Evolutionary conservation across 2,888 invertebrate genomes (phyloP).

Genomic region (Bimastos eiseni): DNA sequence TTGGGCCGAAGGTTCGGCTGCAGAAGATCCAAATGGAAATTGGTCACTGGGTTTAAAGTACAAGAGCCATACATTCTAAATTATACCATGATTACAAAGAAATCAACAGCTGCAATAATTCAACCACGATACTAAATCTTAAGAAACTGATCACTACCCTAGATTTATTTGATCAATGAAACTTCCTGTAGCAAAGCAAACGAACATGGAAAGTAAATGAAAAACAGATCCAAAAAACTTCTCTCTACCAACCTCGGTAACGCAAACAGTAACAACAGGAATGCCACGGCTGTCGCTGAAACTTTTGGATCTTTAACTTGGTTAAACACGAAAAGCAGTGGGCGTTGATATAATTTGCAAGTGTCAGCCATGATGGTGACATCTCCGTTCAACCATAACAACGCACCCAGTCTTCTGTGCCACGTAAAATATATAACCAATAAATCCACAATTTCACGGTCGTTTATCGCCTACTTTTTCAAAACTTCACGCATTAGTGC

Average conservation of each 20-base stretch:
- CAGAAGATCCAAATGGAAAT: too few relatives aligned
- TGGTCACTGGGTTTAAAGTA: too few relatives aligned
- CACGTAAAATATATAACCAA: neutral
- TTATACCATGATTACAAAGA: neutral
- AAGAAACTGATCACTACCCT: neutral
- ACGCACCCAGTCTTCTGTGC: slow-evolving; percentile 6
- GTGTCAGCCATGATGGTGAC: neutral
- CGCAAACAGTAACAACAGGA: neutral
- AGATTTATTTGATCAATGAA: neutral
- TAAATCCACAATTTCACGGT: neutral
- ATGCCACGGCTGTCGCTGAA: neutral
- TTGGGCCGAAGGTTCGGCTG: too few relatives aligned
- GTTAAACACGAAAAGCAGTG: neutral
- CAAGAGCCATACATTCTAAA: too few relatives aligned
- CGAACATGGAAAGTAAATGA: neutral
- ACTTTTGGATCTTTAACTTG: slow-evolving; percentile 13
- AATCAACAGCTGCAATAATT: neutral
- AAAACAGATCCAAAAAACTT: neutral
- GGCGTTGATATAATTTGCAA: neutral
- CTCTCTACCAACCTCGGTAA: neutral
- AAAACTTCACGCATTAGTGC: neutral
- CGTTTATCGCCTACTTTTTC: neutral
- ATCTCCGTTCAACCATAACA: neutral
- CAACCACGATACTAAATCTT: neutral
- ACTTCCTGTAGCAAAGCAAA: neutral